Base-by-base conservation (phyloP, 1,140 invertebrate genomes). In the Aphelinus atriplicis region DNA sequence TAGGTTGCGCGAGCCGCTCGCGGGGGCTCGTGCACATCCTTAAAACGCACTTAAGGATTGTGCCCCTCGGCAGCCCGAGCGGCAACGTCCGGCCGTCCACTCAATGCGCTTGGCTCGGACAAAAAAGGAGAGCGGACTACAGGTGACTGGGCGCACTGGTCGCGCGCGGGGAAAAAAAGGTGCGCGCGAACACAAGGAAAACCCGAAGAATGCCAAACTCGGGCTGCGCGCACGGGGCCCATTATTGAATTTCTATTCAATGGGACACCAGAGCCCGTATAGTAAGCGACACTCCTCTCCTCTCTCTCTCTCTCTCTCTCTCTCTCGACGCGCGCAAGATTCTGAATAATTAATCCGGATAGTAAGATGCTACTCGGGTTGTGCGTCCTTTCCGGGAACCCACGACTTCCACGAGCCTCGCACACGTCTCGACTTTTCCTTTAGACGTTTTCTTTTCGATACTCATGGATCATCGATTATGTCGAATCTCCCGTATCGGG, bases 11-110 rank as follows among this genome's bases (percentile, higher is more conserved):
- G 57, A 7, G 51, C 7, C 26, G 57, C 6, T 57, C 60, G 51
- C 60, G 57, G 73, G 71, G 71, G 64, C 58, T 65, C 71, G 10
- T 74, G 57, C 51, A 53, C 4, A 4, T 53, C 51, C 66, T 74
- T 74, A 74, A 68, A 74, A 69, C 73, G 46, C 57, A 74, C 58
- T 74, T 74, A 74, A 73, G 55, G 50, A 67, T 73, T 42, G 71
- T 46, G 51, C 9, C 9, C 71, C 46, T 43, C 63, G 45, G 45
- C 43, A 50, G n/a, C 60, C 9, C 5, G 43, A 50, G 26, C 26
- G 26, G 26, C 26, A 26, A 26, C 26, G 26, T 26, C 26, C 26
- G 26, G 69, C 60, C 69, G 63, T 71, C 63, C 69, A 70, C 26
- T 26, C 26, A 26, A 26, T 26, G 26, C 26, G 26, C 26, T 26